These are phyloP conservation scores for Rotaria sp. DNA, from an alignment of 2,888 invertebrate genomes.

Conservation along the genomic window DNA sequence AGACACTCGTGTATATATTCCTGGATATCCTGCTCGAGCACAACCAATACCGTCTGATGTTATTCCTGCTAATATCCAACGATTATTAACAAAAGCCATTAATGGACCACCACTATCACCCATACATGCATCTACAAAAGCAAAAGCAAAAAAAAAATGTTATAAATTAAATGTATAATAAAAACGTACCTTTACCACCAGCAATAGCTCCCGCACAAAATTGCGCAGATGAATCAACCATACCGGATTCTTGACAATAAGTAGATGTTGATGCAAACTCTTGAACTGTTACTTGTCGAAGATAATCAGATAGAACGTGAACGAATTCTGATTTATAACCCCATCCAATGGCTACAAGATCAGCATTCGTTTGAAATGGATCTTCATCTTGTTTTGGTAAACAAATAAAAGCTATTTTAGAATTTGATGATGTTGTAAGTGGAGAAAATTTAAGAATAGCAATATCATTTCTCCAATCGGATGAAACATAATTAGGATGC, in stretches of 20 bases:
- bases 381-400: not conserved
- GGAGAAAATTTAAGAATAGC: not conserved
- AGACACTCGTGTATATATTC: not conserved
- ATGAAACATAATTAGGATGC: not conserved
- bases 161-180: not conserved
- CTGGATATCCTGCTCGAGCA: not conserved
- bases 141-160: not conserved
- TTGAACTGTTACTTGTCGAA: not conserved
- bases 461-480: not conserved
- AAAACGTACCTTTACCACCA: not conserved
- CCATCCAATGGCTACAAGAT: not conserved
- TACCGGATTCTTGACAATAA: not conserved
- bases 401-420: not conserved
- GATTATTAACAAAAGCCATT: conserved; percentile 16
- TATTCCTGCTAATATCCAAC: conserved; percentile 32
- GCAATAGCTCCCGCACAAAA: not conserved
- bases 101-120: conserved; percentile 38
- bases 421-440: not conserved
- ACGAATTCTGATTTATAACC: accelerated
- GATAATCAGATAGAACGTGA: not conserved
- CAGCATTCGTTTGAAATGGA: not conserved
- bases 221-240: not conserved
- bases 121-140: not conserved
- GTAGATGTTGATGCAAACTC: not conserved
- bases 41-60: conserved; percentile 32